These are phyloP conservation scores for Myotis lucifugus DNA, from an alignment of 2,113 vertebrate species.

Conservation along the genomic window DNA sequence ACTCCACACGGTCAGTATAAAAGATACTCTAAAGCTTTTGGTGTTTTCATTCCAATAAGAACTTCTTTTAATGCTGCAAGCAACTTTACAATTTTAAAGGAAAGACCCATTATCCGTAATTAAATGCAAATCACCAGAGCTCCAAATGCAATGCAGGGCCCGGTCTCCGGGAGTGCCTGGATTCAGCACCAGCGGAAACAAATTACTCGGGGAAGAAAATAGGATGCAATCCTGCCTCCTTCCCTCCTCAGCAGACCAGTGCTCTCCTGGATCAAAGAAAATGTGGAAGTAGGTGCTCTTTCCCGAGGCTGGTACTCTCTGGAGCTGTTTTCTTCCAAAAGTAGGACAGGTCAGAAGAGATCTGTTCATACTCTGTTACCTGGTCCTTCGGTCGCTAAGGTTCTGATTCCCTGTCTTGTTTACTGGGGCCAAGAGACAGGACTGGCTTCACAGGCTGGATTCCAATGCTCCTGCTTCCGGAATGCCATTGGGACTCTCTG, in stretches of 20 bases:
- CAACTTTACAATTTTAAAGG: slow-evolving; percentile 52
- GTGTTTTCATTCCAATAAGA: slow-evolving; percentile 59
- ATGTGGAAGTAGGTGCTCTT: background rate
- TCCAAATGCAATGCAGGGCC: background rate
- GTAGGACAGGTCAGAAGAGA: background rate
- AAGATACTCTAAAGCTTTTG: slow-evolving; percentile 62
- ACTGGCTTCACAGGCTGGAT: background rate
- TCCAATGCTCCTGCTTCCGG: background rate
- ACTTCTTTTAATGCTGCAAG: slow-evolving; percentile 61
- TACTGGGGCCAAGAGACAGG: background rate
- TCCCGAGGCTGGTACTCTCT: background rate
- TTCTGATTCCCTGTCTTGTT: background rate
- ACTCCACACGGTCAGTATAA: slow-evolving; percentile 28
- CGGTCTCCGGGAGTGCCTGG: background rate
- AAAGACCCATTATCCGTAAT: slow-evolving; percentile 63
- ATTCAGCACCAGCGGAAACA: background rate
- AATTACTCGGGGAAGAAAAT: background rate
- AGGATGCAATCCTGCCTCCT: background rate
- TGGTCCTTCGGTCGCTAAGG: background rate
- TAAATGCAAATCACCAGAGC: slow-evolving; percentile 60
- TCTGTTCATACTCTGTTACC: background rate
- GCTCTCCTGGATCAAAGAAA: background rate
- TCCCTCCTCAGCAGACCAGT: background rate
- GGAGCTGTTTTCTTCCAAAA: background rate
- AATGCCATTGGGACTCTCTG: background rate